These are phyloP conservation scores for Schizaphis graminum DNA, from an alignment of 2,888 invertebrate genomes.

Conservation along the genomic window DNA sequence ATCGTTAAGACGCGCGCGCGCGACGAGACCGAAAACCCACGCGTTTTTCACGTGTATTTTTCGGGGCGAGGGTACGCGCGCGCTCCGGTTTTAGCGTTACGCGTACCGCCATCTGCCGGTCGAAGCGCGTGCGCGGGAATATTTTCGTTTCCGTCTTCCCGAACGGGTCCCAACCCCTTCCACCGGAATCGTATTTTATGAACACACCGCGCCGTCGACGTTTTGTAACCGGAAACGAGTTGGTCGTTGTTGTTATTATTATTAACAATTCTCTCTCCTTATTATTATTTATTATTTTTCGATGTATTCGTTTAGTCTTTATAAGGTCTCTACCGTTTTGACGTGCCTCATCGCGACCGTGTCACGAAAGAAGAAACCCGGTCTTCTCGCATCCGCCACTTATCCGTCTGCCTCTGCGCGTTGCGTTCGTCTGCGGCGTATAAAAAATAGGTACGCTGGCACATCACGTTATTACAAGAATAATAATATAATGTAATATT, in stretches of 20 bases:
- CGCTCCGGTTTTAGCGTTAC: background rate
- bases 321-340: background rate
- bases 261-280: background rate
- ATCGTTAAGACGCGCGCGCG: background rate
- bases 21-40: background rate
- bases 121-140: background rate
- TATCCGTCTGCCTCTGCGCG: background rate
- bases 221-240: conserved; percentile 29
- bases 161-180: background rate
- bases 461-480: background rate
- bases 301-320: background rate
- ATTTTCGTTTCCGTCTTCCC: too few relatives aligned
- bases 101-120: conserved; percentile 32
- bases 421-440: background rate
- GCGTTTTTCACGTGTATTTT: background rate
- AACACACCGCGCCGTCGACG: background rate
- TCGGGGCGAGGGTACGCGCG: background rate
- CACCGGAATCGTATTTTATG: background rate
- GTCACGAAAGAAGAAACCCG: background rate
- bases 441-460: background rate
- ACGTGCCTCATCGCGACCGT: background rate
- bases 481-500: background rate
- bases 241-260: background rate
- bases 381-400: background rate
- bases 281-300: background rate